Base-by-base conservation (phyloP, 2,888 invertebrate species). In the Platypus cylindrus region DNA sequence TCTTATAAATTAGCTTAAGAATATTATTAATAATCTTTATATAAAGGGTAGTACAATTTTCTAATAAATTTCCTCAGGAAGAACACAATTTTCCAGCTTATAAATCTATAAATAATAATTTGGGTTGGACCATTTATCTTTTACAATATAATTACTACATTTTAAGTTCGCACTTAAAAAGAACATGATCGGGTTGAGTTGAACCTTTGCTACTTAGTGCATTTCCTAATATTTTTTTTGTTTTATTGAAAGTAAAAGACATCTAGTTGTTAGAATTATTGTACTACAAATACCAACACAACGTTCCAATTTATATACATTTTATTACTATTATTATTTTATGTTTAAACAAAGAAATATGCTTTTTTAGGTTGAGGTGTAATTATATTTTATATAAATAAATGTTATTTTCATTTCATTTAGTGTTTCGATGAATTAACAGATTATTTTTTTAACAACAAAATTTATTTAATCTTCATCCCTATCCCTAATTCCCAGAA, bases 361-460 rank as follows among this genome's bases (percentile, higher is more conserved):
- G 34, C 34, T 34, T 34, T n/a, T 23, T 22, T 28, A 34, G 28
- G 34, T 15, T 27, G 28, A 23, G 34, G 34, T 34, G 29, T 34
- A 34, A 18, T 11, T 33, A 29, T 3, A 27, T 27, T 27, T 5
- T 9, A 27, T 11, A 27, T 14, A 27, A 27, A 5, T 5, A 27
- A 27, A 27, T 4, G 5, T 20, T 25, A 33, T 27, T 27, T 33
- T 27, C 26, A 18, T 14, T 13, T 20, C 7, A 18, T 20, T 20
- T 22, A 13, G 3, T 25, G 11, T 25, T 25, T 11, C 11, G 2
- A 13, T 18, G 1, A 14, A 20, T 30, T 30, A 22, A 5, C 23
- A 22, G 23, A n/a, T 5, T 3, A 5, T 23, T 2, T 14, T 8
- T 30, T 20, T 7, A 20, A 20, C 8, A 20, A 8, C 20, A 20